phyloP scores from a whole-genome alignment of 1,140 invertebrate genomes.

The Drosophila pseudoobscura region DNA sequence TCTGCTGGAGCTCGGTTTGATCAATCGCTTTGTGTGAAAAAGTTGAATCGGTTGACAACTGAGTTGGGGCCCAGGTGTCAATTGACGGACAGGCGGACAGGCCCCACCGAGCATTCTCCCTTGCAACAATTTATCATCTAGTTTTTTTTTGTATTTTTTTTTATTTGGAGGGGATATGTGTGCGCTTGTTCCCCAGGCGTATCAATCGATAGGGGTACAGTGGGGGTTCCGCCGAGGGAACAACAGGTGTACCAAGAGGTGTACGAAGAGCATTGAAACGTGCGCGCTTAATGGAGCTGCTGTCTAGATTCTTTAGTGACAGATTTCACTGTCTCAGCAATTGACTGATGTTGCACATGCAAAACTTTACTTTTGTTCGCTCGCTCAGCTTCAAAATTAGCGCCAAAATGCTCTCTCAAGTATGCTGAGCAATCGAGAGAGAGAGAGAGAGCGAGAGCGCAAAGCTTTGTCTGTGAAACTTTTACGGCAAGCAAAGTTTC shows the following conservation, averaged over 20 bases:
- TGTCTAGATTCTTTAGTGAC: no score
- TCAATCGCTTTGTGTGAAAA: constrained; percentile 47
- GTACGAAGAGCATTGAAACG: no score
- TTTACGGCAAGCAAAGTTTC: constrained; percentile 16
- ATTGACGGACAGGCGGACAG: constrained; percentile 40
- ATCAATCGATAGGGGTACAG: constrained; percentile 41
- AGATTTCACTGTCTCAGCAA: constrained; percentile 23
- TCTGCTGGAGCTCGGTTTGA: constrained; percentile 27
- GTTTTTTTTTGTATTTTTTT: constrained; percentile 46
- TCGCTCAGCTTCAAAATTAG: constrained; percentile 68
- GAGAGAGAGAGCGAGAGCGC: background rate
- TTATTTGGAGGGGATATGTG: background rate
- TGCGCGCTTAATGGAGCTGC: no score
- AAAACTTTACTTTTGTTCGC: constrained; percentile 50
- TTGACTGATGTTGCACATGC: constrained; percentile 50
- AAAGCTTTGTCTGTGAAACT: constrained; percentile 33
- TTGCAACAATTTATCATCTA: constrained; percentile 68
- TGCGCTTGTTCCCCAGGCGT: background rate
- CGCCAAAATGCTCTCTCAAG: constrained; percentile 59
- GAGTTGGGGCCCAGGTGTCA: constrained; percentile 40
- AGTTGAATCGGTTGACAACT: constrained; percentile 48
- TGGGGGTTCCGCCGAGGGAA: background rate
- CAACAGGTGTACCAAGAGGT: no score
- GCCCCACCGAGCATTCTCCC: constrained; percentile 18
- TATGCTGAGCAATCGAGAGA: constrained; percentile 36